Percentiles rank a stretch among this genome's conserved stretches.
Conservation (phyloP, 1,140 invertebrate species). For the Hyposmocoma kahamanoa region DNA sequence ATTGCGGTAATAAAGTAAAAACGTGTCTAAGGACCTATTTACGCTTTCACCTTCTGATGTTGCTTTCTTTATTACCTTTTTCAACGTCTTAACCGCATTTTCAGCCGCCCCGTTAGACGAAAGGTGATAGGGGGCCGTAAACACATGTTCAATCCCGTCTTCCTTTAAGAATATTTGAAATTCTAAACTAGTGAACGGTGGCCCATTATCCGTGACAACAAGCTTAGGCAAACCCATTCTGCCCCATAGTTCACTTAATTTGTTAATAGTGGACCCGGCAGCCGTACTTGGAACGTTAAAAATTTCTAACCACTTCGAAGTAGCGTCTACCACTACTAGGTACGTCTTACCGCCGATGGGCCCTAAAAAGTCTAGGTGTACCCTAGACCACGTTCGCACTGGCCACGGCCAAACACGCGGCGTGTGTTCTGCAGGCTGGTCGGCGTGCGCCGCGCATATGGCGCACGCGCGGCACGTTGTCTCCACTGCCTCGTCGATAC, state of each 20-base stretch:
- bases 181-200: neutral
- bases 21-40: too few species aligned
- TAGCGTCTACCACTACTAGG: too few species aligned
- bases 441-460: neutral
- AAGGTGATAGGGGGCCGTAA: too few species aligned
- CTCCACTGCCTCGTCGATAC: too few species aligned
- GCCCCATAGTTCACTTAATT: neutral
- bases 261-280: neutral
- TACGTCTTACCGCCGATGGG: too few species aligned
- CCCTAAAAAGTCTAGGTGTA: too few species aligned
- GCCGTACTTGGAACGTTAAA: neutral
- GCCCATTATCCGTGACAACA: neutral
- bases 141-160: neutral
- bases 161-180: neutral
- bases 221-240: neutral
- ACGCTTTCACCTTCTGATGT: too few species aligned
- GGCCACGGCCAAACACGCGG: neutral
- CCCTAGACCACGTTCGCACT: neutral
- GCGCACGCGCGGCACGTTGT: conserved; percentile 7
- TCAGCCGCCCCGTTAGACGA: too few species aligned
- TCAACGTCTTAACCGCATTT: too few species aligned
- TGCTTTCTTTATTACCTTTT: too few species aligned
- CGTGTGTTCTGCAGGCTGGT: conserved; percentile 6
- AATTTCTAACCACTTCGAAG: too few species aligned
- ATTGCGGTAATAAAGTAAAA: too few species aligned